Conservation (phyloP, 2,888 invertebrate genomes). For the Tenthredo amoena region DNA sequence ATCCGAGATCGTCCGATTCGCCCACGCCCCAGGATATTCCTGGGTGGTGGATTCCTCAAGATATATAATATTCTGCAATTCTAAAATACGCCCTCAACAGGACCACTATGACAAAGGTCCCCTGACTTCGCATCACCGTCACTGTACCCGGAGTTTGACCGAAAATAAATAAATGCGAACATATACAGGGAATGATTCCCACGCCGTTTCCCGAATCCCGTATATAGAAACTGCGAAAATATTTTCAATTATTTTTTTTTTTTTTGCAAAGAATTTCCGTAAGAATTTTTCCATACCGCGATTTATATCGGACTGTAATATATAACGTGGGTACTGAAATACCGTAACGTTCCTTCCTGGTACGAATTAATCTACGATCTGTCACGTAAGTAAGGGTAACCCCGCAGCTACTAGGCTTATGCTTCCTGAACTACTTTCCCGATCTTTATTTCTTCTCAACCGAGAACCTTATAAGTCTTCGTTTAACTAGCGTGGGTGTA, state of each 20-base stretch:
- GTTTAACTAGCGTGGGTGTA: constrained; percentile 45
- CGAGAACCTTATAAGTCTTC: constrained; percentile 25
- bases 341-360: not conserved
- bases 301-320: not conserved
- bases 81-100: constrained; percentile 34
- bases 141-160: not conserved
- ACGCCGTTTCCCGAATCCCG: too few species aligned
- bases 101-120: constrained; percentile 18
- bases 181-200: too few species aligned
- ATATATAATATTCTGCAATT: constrained; percentile 52
- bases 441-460: not conserved
- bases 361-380: constrained; percentile 28
- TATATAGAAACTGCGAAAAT: not conserved
- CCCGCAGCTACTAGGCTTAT: not conserved
- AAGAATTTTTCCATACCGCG: not conserved
- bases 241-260: not conserved
- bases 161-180: not conserved
- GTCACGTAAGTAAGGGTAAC: not conserved
- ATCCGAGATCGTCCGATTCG: constrained; percentile 47
- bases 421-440: constrained; percentile 29
- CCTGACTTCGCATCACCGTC: not conserved
- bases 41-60: constrained; percentile 52
- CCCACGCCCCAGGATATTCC: constrained; percentile 50
- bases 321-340: not conserved
- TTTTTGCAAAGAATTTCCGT: too few species aligned